Conservation (phyloP, 2,888 invertebrate species). For the Leptogaster cylindrica region DNA sequence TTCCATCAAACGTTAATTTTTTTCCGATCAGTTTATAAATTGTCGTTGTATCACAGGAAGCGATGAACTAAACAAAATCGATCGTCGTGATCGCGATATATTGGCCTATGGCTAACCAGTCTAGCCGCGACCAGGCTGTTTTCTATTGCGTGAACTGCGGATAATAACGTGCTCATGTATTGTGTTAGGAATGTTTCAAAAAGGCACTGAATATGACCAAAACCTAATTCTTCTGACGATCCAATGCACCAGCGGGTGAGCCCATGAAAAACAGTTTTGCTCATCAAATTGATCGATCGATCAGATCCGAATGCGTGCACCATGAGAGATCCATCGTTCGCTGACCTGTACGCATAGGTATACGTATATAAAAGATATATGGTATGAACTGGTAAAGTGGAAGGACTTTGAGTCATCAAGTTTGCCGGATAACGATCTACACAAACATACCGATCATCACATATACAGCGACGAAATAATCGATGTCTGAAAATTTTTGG, state of each 20-base stretch:
- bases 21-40: slow-evolving; percentile 38
- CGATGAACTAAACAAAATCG: too few species aligned
- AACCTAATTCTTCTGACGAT: slow-evolving; percentile 20
- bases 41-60: slow-evolving; percentile 17
- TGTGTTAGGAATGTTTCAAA: slow-evolving; percentile 2
- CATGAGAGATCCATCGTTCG: slow-evolving; percentile 24
- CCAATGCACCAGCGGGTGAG: slow-evolving; percentile 35
- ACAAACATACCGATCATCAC: slow-evolving; percentile 33
- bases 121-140: slow-evolving; percentile 1
- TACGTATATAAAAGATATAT: neutral
- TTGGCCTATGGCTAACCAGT: neutral
- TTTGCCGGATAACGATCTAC: slow-evolving; percentile 31
- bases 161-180: neutral
- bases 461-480: slow-evolving; percentile 27
- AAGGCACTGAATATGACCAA: slow-evolving; percentile 24
- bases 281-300: slow-evolving; percentile 54
- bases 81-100: neutral
- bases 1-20: slow-evolving; percentile 39
- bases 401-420: slow-evolving; percentile 26
- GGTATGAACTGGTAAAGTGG: slow-evolving; percentile 1
- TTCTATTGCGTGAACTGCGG: slow-evolving; percentile 17
- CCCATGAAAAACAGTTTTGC: slow-evolving; percentile 46
- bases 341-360: slow-evolving; percentile 27
- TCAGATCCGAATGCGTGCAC: slow-evolving; percentile 36
- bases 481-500: slow-evolving; percentile 40